Evolutionary conservation across 30 jellyfish, hydroid and myxozoan species (phyloP).

Genomic region (Aurelia aurita complex sp. Pacific): DNA sequence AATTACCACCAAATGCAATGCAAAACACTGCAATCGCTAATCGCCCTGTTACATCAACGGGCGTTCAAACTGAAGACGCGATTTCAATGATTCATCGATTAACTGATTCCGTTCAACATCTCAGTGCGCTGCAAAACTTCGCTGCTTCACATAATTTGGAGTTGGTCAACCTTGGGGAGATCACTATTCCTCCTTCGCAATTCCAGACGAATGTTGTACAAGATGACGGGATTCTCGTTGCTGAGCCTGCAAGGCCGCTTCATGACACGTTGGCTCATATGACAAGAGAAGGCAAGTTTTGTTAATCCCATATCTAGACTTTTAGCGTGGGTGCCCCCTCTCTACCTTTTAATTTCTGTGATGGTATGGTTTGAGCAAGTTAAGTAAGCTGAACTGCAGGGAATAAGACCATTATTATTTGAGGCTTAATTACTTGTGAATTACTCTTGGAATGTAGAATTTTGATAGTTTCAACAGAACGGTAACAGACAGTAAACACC

Average conservation of each 20-base stretch:
- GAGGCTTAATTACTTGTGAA: too few species aligned
- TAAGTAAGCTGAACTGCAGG: too few species aligned
- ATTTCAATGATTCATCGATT: conserved; percentile 94
- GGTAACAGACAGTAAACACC: too few species aligned
- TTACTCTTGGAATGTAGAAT: too few species aligned
- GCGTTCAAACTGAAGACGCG: conserved; percentile 98
- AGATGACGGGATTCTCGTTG: conserved; percentile 79
- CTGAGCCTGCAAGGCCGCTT: conserved; percentile 84
- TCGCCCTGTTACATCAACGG: conserved; percentile 96
- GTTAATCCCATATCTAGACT: too few species aligned
- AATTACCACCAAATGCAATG: conserved; percentile 43
- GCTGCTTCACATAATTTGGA: conserved; percentile 99
- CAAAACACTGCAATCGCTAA: conserved; percentile 67
- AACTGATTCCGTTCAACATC: conserved; percentile 94
- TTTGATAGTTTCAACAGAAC: too few species aligned
- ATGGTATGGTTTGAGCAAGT: too few species aligned
- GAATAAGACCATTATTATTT: too few species aligned
- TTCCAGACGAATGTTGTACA: conserved; percentile 82
- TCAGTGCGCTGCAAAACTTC: conserved; percentile 92
- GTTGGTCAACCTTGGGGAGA: conserved; percentile 94
- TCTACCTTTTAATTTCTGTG: too few species aligned
- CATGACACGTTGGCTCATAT: conserved; percentile 89
- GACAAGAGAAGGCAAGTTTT: conserved; percentile 83
- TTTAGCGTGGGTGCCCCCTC: too few species aligned
- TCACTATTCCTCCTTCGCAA: conserved; percentile 94